Conservation (phyloP, 2,888 invertebrate genomes). For the Chalcosyrphus nemorum region DNA sequence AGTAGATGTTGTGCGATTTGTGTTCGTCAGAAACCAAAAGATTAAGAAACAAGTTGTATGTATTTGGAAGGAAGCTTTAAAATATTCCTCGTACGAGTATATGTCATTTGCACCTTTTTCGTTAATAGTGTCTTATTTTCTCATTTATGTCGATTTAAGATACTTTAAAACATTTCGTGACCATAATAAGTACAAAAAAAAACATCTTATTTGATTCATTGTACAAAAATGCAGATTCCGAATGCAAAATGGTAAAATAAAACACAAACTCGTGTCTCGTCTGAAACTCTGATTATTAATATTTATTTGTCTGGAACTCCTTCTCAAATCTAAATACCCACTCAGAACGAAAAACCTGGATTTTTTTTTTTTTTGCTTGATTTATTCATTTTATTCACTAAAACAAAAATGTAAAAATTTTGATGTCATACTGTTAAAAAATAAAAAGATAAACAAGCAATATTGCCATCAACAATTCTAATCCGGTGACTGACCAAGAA, state of each 20-base stretch:
- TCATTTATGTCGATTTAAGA: not conserved
- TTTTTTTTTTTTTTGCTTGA: slow-evolving; percentile 10
- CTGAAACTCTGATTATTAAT: slow-evolving; percentile 58
- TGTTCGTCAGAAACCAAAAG: too few species aligned
- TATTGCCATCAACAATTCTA: slow-evolving; percentile 39
- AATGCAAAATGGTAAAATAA: slow-evolving; percentile 21
- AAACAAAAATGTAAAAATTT: slow-evolving; percentile 32
- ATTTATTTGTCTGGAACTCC: slow-evolving; percentile 64
- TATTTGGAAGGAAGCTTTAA: too few species aligned
- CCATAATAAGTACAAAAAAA: not conserved
- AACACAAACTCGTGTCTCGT: slow-evolving; percentile 11
- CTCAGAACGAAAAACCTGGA: not conserved
- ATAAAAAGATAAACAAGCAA: not conserved
- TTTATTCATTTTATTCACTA: slow-evolving; percentile 46
- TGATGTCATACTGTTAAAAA: slow-evolving; percentile 23
- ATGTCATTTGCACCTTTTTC: not conserved
- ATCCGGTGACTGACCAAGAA: slow-evolving; percentile 10
- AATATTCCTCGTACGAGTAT: too few species aligned
- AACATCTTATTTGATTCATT: slow-evolving; percentile 18
- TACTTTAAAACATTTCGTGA: slow-evolving; percentile 32
- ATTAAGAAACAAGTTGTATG: too few species aligned
- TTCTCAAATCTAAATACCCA: slow-evolving; percentile 41
- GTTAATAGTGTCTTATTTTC: not conserved
- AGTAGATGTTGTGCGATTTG: too few species aligned
- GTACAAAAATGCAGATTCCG: slow-evolving; percentile 40